phyloP scores from a whole-genome alignment of 2,888 invertebrate genomes.

The Saturnia pavonia region DNA sequence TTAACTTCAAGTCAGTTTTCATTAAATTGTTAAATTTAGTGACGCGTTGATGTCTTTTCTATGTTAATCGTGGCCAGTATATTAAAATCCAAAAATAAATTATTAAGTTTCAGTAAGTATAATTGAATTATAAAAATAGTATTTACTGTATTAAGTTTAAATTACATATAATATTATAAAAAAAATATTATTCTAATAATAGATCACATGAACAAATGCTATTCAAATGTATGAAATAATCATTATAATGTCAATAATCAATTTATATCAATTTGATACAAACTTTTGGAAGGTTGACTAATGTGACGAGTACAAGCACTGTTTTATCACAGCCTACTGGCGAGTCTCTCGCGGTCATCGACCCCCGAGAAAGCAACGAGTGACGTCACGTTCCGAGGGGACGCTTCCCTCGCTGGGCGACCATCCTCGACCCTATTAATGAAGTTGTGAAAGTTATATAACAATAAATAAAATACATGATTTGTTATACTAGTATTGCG shows the following conservation, averaged over 20 bases:
- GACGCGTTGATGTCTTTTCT: slow-evolving; percentile 1
- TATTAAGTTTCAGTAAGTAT: not conserved
- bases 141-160: not conserved
- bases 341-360: slow-evolving; percentile 53
- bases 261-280: not conserved
- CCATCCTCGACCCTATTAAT: not conserved
- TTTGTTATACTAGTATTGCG: too few species aligned
- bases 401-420: slow-evolving; percentile 9
- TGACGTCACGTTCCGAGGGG: not conserved
- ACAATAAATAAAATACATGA: not conserved
- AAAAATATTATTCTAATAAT: too few species aligned
- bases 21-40: not conserved
- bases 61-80: not conserved
- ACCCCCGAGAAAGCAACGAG: slow-evolving; percentile 53
- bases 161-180: not conserved
- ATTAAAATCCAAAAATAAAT: not conserved
- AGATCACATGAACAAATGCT: too few species aligned
- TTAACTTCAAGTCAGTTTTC: not conserved
- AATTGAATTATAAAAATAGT: not conserved
- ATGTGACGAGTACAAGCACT: slow-evolving; percentile 1
- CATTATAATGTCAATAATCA: not conserved
- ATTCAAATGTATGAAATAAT: not conserved
- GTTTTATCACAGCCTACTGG: slow-evolving; percentile 37
- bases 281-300: slow-evolving; percentile 3
- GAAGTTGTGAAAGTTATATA: not conserved